Evolutionary conservation across 2,113 vertebrate species (phyloP).

Genomic region (Carassius auratus): DNA sequence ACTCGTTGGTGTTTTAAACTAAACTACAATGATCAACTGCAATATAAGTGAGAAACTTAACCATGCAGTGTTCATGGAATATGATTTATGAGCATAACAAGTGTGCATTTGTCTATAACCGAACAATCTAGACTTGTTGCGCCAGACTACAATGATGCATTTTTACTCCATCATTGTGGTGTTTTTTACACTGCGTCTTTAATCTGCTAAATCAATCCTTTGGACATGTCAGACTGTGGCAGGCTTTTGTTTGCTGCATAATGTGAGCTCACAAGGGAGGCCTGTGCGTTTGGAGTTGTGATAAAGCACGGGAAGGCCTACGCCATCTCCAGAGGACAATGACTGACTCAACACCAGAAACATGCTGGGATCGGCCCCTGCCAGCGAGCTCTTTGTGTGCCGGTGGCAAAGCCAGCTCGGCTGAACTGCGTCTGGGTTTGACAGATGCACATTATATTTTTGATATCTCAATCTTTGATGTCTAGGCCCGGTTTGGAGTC

Average conservation of each 20-base stretch:
- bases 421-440: constrained; percentile 58
- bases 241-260: constrained; percentile 75
- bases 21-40: not conserved
- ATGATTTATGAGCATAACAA: not conserved
- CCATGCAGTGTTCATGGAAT: not conserved
- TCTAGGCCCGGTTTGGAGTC: not conserved
- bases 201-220: constrained; percentile 74
- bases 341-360: constrained; percentile 71
- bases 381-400: constrained; percentile 66
- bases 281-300: constrained; percentile 74
- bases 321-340: constrained; percentile 79
- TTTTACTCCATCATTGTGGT: constrained; percentile 26
- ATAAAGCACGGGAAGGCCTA: constrained; percentile 78
- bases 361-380: constrained; percentile 69
- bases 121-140: not conserved
- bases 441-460: constrained; percentile 56
- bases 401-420: constrained; percentile 56
- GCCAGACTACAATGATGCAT: constrained; percentile 17
- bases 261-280: constrained; percentile 77
- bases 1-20: not conserved
- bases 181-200: constrained; percentile 57
- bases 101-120: not conserved
- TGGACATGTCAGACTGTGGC: constrained; percentile 76
- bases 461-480: not conserved
- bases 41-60: not conserved